These are phyloP conservation scores for Pseudanteris insignis DNA, from an alignment of 2,888 invertebrate genomes.

Conservation along the genomic window DNA sequence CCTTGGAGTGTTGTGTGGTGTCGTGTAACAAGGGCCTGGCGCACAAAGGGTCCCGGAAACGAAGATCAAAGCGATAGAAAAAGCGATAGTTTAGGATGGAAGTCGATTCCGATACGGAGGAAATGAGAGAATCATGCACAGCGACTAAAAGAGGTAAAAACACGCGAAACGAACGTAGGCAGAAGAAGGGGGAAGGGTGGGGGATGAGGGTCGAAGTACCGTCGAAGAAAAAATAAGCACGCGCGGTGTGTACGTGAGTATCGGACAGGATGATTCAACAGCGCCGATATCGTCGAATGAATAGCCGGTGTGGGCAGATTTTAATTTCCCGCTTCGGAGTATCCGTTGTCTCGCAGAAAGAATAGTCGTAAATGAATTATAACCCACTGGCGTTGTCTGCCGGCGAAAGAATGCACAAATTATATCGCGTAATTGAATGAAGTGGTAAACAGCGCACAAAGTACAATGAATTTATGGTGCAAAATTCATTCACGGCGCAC, in stretches of 20 bases:
- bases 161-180: neutral
- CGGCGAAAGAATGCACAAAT: conserved; percentile 14
- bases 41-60: conserved; percentile 28
- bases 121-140: conserved; percentile 45
- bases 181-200: too few relatives aligned
- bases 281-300: conserved; percentile 15
- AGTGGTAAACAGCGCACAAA: conserved; percentile 22
- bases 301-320: conserved; percentile 16
- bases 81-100: conserved; percentile 37
- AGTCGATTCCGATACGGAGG: conserved; percentile 44
- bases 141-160: conserved; percentile 35
- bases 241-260: conserved; percentile 11
- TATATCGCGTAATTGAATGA: conserved; percentile 27
- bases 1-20: conserved; percentile 28
- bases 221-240: conserved; percentile 19
- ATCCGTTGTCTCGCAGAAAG: conserved; percentile 17
- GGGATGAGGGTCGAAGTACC: too few relatives aligned
- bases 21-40: conserved; percentile 33
- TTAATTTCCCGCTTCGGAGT: conserved; percentile 25
- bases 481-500: neutral
- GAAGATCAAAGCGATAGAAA: conserved; percentile 29
- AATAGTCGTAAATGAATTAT: conserved; percentile 30
- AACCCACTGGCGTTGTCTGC: conserved; percentile 5
- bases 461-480: conserved; percentile 10
- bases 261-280: conserved; percentile 12